A percentile compares a stretch with the other conserved stretches of the same genome.
Conservation (phyloP, 64 coral and sea anemone genomes). For the Montipora efflorescens region DNA sequence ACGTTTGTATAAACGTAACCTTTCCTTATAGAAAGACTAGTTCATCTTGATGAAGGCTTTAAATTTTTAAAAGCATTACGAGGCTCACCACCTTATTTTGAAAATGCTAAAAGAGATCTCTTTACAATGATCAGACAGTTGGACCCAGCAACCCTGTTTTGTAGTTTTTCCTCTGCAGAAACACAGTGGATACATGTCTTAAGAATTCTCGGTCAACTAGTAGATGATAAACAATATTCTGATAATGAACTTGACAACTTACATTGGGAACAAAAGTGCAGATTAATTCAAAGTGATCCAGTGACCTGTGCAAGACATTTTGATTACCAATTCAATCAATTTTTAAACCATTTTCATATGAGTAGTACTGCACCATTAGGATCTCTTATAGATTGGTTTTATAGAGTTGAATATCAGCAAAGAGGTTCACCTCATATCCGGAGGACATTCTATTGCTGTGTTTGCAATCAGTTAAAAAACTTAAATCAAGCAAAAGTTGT, state of each 20-base stretch:
- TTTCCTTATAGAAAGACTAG: too few species aligned
- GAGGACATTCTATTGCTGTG: too few species aligned
- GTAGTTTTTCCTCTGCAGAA: too few species aligned
- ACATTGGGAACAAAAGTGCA: constrained; percentile 59
- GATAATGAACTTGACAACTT: constrained; percentile 44
- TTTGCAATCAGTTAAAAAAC: too few species aligned
- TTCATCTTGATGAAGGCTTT: too few species aligned
- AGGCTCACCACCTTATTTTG: too few species aligned
- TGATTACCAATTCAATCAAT: constrained; percentile 57
- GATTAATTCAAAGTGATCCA: constrained; percentile 59
- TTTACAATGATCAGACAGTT: too few species aligned
- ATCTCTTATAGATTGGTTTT: constrained; percentile 41
- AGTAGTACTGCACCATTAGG: constrained; percentile 37
- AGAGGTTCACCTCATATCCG: constrained; percentile 15
- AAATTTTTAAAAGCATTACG: too few species aligned
- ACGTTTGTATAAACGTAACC: too few species aligned
- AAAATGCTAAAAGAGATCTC: too few species aligned
- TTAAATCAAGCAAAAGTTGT: too few species aligned
- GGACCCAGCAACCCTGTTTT: too few species aligned
- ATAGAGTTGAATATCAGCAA: constrained; percentile 33
- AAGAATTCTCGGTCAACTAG: constrained; percentile 32
- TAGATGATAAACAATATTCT: constrained; percentile 33
- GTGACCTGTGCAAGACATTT: constrained; percentile 67
- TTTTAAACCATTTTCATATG: constrained; percentile 33
- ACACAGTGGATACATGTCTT: not conserved